Evolutionary conservation across 2,113 vertebrate species (phyloP).

Genomic region (Chlamydotis undulata): DNA sequence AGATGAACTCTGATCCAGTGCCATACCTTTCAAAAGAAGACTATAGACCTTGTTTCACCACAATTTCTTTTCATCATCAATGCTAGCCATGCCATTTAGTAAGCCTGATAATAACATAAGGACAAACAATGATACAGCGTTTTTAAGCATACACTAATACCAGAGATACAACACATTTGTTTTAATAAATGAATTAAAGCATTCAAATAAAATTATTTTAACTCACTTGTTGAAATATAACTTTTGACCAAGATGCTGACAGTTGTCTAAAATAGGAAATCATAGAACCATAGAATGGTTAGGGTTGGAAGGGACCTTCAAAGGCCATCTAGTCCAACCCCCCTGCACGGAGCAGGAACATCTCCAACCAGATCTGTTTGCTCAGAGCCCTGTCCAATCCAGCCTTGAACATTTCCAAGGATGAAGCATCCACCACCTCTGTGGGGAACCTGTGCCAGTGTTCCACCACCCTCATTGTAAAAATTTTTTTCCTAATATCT

Average conservation of each 20-base stretch:
- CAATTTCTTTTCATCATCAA: background rate
- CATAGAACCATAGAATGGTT: too few species aligned
- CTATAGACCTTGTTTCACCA: background rate
- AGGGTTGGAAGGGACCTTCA: too few species aligned
- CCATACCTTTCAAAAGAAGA: background rate
- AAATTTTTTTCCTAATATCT: too few species aligned
- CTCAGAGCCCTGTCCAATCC: too few species aligned
- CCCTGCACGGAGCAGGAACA: too few species aligned
- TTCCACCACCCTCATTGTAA: too few species aligned
- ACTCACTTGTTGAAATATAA: background rate
- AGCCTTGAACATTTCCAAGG: too few species aligned
- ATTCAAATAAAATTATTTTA: background rate
- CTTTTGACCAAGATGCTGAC: background rate
- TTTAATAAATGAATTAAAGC: background rate
- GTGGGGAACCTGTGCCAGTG: too few species aligned
- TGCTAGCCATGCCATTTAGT: background rate
- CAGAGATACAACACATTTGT: background rate
- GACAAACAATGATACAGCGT: background rate
- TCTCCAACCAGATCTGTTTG: too few species aligned
- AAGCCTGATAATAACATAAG: background rate
- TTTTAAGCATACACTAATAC: background rate
- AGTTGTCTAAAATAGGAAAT: background rate
- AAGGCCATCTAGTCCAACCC: too few species aligned
- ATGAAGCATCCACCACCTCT: too few species aligned
- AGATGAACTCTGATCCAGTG: background rate